Percentiles rank a stretch among this genome's conserved stretches.
Conservation (phyloP, 2,888 invertebrate genomes). For the Creontiades dilutus region DNA sequence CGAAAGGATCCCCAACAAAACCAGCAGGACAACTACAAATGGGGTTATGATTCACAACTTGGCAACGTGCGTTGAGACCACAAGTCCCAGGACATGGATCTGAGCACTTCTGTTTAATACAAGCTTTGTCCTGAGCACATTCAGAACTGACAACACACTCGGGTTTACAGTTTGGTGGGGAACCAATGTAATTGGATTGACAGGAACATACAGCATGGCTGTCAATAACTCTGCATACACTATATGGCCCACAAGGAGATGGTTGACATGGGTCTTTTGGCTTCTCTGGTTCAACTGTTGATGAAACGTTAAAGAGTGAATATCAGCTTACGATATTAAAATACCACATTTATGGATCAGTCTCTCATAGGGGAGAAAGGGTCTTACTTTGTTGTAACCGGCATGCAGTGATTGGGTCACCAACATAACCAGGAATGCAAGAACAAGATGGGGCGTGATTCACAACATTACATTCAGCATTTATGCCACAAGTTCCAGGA, state of each 20-base stretch:
- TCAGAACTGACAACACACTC: slow-evolving; percentile 89
- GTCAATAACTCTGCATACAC: slow-evolving; percentile 83
- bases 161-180: slow-evolving; percentile 87
- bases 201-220: slow-evolving; percentile 88
- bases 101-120: slow-evolving; percentile 87
- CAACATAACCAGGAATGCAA: slow-evolving; percentile 88
- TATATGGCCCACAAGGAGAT: slow-evolving; percentile 89
- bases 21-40: slow-evolving; percentile 86
- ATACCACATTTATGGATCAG: not conserved
- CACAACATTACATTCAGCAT: slow-evolving; percentile 88
- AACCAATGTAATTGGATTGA: slow-evolving; percentile 84
- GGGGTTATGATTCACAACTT: slow-evolving; percentile 87
- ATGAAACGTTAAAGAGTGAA: slow-evolving; percentile 67
- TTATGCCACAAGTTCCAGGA: slow-evolving; percentile 88
- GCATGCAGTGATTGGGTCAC: slow-evolving; percentile 83
- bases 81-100: slow-evolving; percentile 88
- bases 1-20: slow-evolving; percentile 87
- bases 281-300: slow-evolving; percentile 78
- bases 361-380: not conserved
- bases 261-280: slow-evolving; percentile 84
- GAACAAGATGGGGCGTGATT: slow-evolving; percentile 91
- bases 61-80: slow-evolving; percentile 86
- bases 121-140: slow-evolving; percentile 85
- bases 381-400: slow-evolving; percentile 76
- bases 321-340: slow-evolving; percentile 66